Percentiles rank a stretch among this genome's conserved stretches.
Evolutionary conservation across 2,888 invertebrate species (phyloP).

Genomic region (Cactoblastis cactorum): DNA sequence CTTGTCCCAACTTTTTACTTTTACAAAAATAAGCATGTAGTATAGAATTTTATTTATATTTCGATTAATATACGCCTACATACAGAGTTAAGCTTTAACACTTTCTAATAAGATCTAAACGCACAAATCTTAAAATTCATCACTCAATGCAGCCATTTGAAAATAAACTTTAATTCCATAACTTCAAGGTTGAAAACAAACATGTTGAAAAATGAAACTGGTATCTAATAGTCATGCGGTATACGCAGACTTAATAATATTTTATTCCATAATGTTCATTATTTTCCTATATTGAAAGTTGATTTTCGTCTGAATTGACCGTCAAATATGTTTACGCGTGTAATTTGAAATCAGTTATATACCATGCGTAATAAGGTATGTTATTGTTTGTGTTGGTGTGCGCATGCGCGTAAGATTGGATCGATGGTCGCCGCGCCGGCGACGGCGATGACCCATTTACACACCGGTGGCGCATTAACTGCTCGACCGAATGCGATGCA

Average conservation of each 20-base stretch:
- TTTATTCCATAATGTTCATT: not conserved
- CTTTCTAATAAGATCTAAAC: conserved; percentile 17
- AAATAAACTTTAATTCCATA: conserved; percentile 17
- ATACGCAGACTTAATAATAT: conserved; percentile 19
- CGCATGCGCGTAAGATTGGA: conserved; percentile 60
- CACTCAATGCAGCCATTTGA: conserved; percentile 19
- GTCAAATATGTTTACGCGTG: not conserved
- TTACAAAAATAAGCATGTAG: too few relatives aligned
- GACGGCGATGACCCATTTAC: conserved; percentile 63
- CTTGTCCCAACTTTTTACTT: too few relatives aligned
- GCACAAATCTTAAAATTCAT: conserved; percentile 17
- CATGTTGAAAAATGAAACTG: conserved; percentile 9
- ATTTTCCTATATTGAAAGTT: not conserved
- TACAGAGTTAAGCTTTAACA: conserved; percentile 16
- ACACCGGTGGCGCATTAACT: conserved; percentile 28
- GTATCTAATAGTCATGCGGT: conserved; percentile 33
- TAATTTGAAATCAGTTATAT: conserved; percentile 24
- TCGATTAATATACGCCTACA: not conserved
- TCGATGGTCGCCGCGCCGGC: conserved; percentile 65
- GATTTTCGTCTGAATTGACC: not conserved
- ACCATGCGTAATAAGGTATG: conserved; percentile 22
- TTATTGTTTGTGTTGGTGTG: conserved; percentile 19
- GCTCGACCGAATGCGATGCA: conserved; percentile 19
- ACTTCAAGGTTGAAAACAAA: conserved; percentile 5
- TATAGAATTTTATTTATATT: not conserved